phyloP scores from a whole-genome alignment of 2,888 invertebrate species.

The Eupithecia insigniata region DNA sequence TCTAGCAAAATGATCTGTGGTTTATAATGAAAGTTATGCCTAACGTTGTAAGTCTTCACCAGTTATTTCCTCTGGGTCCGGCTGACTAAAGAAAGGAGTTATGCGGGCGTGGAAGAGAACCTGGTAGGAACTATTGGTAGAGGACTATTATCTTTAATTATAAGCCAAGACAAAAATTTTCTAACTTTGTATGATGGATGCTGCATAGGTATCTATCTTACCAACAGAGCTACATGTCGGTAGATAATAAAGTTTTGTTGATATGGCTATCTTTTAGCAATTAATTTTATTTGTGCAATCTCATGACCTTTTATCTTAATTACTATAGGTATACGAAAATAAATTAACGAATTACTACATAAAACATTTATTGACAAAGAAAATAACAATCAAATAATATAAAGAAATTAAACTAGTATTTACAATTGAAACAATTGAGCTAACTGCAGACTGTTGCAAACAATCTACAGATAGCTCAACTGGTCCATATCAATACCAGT shows the following conservation, averaged over 20 bases:
- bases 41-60: neutral
- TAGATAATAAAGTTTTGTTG: neutral
- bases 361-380: no score
- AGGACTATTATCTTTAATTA: neutral
- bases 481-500: no score
- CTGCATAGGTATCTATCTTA: neutral
- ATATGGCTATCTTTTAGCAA: neutral
- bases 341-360: neutral
- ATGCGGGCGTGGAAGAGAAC: neutral
- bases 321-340: neutral
- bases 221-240: neutral
- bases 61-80: neutral
- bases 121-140: no score
- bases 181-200: neutral
- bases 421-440: no score
- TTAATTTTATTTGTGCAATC: slow-evolving; percentile 3
- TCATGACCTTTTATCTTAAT: slow-evolving; percentile 4
- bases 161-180: neutral
- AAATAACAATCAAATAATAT: no score
- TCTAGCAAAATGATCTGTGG: neutral
- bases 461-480: no score
- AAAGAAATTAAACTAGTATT: no score
- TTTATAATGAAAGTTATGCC: no score
- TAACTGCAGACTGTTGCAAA: no score
- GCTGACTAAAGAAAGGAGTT: neutral